These are phyloP conservation scores for Typhlichthys subterraneus DNA, from an alignment of 2,797 vertebrate species.

Conservation along the genomic window DNA sequence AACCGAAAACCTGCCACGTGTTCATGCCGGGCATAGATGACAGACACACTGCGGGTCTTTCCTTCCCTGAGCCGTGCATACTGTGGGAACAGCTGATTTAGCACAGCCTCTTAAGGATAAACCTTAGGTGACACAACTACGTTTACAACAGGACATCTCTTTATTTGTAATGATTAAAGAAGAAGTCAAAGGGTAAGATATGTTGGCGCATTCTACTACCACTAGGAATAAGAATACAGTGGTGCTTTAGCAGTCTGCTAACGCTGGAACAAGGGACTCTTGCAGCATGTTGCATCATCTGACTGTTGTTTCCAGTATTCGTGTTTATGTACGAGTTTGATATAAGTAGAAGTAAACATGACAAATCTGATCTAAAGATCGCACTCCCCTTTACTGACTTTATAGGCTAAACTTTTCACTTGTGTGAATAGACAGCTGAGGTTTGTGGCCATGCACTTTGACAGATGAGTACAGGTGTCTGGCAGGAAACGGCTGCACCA, in stretches of 20 bases:
- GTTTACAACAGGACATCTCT: slow-evolving; percentile 10
- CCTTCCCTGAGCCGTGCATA: slow-evolving; percentile 52
- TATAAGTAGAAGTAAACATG: no score
- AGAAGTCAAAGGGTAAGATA: slow-evolving; percentile 72
- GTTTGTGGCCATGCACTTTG: slow-evolving; percentile 4
- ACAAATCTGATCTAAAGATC: no score
- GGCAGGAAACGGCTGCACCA: slow-evolving; percentile 7
- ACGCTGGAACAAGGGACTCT: slow-evolving; percentile 24
- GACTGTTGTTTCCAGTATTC: slow-evolving; percentile 1
- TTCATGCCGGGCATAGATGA: slow-evolving; percentile 64
- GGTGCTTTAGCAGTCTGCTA: slow-evolving; percentile 8
- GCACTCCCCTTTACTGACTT: no score
- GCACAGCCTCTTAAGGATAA: slow-evolving; percentile 7
- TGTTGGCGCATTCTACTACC: not conserved
- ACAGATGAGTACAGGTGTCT: not conserved
- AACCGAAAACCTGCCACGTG: slow-evolving; percentile 30
- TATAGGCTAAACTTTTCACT: no score
- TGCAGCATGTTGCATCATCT: slow-evolving; percentile 75
- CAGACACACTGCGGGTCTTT: slow-evolving; percentile 47
- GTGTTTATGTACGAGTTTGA: no score
- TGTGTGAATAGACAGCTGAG: not conserved
- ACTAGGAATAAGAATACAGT: not conserved
- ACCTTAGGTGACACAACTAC: no score
- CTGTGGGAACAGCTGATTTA: slow-evolving; percentile 59
- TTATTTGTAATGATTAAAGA: slow-evolving; percentile 77